Evolutionary conservation across 2,888 invertebrate genomes (phyloP).

Genomic region (Caenorhabditis sp.): DNA sequence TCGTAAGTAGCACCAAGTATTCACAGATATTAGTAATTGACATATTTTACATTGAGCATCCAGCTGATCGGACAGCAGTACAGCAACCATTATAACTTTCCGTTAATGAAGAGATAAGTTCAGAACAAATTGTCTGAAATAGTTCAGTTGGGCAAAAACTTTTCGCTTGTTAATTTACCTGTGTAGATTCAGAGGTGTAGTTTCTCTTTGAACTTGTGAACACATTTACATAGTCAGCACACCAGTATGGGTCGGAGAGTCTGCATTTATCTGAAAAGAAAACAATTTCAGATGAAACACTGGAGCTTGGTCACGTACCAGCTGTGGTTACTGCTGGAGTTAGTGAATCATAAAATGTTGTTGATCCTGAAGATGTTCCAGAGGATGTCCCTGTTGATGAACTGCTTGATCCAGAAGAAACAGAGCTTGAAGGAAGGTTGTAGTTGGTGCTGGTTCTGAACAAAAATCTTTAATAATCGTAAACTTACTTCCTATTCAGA

Average conservation of each 20-base stretch:
- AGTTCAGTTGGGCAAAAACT: conserved; percentile 16
- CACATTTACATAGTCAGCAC: conserved; percentile 46
- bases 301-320: neutral
- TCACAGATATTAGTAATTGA: neutral
- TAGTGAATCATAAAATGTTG: neutral
- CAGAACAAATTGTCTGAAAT: conserved; percentile 28
- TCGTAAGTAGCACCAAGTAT: neutral
- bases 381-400: neutral
- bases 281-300: conserved; percentile 6
- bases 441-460: neutral
- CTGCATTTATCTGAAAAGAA: conserved; percentile 31
- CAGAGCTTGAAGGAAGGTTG: neutral
- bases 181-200: conserved; percentile 27
- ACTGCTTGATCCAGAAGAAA: neutral
- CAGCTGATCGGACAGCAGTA: conserved; percentile 49
- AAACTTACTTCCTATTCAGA: no score
- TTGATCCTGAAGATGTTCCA: neutral
- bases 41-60: conserved; percentile 33
- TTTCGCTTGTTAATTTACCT: conserved; percentile 12
- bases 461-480: no score
- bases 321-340: neutral
- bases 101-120: conserved; percentile 41
- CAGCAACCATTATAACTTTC: conserved; percentile 55
- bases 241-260: conserved; percentile 53
- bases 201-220: conserved; percentile 36